A percentile compares a stretch with the other conserved stretches of the same genome.
phyloP scores from a whole-genome alignment of 2,888 invertebrate genomes.

The Nezara viridula region DNA sequence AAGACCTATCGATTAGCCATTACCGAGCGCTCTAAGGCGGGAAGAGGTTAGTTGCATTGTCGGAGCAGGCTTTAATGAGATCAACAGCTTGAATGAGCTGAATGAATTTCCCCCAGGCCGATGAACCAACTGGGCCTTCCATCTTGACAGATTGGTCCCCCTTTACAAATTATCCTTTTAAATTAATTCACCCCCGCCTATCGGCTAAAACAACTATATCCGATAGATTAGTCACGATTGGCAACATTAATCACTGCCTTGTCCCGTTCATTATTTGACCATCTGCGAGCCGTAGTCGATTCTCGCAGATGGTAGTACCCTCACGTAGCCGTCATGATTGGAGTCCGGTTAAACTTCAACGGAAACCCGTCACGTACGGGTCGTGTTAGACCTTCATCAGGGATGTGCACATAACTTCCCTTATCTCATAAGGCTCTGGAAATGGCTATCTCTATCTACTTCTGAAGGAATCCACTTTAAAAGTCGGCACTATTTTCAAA shows the following conservation, averaged over 20 bases:
- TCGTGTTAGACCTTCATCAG: conserved; percentile 37
- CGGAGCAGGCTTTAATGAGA: conserved; percentile 24
- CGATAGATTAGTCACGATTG: conserved; percentile 45
- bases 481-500: neutral
- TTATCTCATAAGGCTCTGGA: conserved; percentile 29
- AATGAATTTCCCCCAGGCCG: neutral
- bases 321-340: conserved; percentile 40
- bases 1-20: conserved; percentile 43
- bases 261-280: conserved; percentile 43
- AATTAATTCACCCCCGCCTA: conserved; percentile 2
- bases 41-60: conserved; percentile 40
- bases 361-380: conserved; percentile 30
- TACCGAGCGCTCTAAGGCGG: neutral
- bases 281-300: neutral
- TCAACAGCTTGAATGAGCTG: neutral
- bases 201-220: conserved; percentile 44
- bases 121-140: conserved; percentile 33
- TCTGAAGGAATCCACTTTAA: neutral
- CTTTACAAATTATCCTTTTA: conserved; percentile 47
- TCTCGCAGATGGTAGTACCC: conserved; percentile 13
- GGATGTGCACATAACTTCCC: conserved; percentile 30
- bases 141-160: conserved; percentile 39
- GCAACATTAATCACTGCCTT: conserved; percentile 33
- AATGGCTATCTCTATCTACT: conserved; percentile 2
- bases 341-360: conserved; percentile 35